Conservation (phyloP, 1,140 invertebrate species). For the Drosophila simulans region DNA sequence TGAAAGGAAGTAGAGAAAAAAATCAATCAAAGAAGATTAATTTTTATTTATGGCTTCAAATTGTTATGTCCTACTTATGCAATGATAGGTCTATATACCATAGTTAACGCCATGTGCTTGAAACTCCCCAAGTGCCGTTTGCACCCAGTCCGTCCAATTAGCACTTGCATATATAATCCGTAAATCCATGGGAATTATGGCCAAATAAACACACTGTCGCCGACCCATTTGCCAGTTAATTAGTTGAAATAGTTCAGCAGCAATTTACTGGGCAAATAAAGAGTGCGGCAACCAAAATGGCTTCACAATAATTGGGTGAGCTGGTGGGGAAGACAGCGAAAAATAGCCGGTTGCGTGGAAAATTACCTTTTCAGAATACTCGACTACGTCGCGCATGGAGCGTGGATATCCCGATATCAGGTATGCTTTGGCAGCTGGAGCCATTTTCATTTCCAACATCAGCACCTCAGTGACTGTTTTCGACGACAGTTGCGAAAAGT, state of each 20-base stretch:
- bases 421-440: slow-evolving; percentile 94
- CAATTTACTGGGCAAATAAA: slow-evolving; percentile 62
- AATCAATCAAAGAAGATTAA: slow-evolving; percentile 2
- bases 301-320: slow-evolving; percentile 48
- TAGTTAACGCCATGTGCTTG: slow-evolving; percentile 10
- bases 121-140: slow-evolving; percentile 8
- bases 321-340: slow-evolving; percentile 1
- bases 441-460: slow-evolving; percentile 97
- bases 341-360: slow-evolving; percentile 2
- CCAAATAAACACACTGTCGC: slow-evolving; percentile 48
- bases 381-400: slow-evolving; percentile 95
- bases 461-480: slow-evolving; percentile 94
- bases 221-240: slow-evolving; percentile 67
- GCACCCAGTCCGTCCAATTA: slow-evolving; percentile 32
- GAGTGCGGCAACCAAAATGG: slow-evolving; percentile 32
- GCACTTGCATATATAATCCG: slow-evolving; percentile 32
- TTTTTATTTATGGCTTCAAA: not conserved
- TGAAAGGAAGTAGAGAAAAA: slow-evolving; percentile 73
- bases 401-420: slow-evolving; percentile 98
- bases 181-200: slow-evolving; percentile 65
- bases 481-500: slow-evolving; percentile 92
- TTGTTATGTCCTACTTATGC: slow-evolving; percentile 7
- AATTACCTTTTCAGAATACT: slow-evolving; percentile 94
- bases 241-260: slow-evolving; percentile 65
- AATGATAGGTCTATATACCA: slow-evolving; percentile 12